Evolutionary conservation across 2,888 invertebrate genomes (phyloP).

Genomic region (Drosophila peninsularis): DNA sequence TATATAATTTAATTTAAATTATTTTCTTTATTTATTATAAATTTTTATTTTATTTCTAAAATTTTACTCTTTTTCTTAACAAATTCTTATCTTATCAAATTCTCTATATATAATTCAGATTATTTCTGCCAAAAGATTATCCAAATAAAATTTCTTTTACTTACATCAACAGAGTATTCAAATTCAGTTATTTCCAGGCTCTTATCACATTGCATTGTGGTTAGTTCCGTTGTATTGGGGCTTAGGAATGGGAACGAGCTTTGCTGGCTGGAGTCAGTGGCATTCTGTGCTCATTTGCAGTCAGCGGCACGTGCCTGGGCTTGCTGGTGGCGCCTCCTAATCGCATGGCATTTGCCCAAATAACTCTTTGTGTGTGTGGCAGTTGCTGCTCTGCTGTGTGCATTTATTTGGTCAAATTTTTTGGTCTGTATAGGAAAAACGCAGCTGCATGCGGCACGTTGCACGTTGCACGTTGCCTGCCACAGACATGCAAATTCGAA

Average conservation of each 20-base stretch:
- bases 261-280: constrained; percentile 43
- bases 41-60: not conserved
- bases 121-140: no score
- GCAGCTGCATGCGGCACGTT: constrained; percentile 15
- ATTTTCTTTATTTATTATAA: no score
- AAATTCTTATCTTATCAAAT: no score
- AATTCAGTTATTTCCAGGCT: not conserved
- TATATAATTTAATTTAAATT: no score
- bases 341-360: constrained; percentile 26
- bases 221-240: not conserved
- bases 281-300: constrained; percentile 59
- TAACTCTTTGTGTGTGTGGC: constrained; percentile 15
- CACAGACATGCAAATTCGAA: constrained; percentile 56
- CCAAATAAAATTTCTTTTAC: no score
- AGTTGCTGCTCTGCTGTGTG: constrained; percentile 2
- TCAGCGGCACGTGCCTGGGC: constrained; percentile 51
- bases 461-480: not conserved
- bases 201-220: constrained; percentile 10
- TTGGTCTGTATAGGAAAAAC: not conserved
- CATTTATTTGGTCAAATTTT: constrained; percentile 17
- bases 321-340: constrained; percentile 26
- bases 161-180: constrained; percentile 1
- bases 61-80: no score
- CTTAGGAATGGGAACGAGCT: not conserved
- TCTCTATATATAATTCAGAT: no score